phyloP scores from a whole-genome alignment of 1,140 invertebrate species.

The Scaptomyza hsui region DNA sequence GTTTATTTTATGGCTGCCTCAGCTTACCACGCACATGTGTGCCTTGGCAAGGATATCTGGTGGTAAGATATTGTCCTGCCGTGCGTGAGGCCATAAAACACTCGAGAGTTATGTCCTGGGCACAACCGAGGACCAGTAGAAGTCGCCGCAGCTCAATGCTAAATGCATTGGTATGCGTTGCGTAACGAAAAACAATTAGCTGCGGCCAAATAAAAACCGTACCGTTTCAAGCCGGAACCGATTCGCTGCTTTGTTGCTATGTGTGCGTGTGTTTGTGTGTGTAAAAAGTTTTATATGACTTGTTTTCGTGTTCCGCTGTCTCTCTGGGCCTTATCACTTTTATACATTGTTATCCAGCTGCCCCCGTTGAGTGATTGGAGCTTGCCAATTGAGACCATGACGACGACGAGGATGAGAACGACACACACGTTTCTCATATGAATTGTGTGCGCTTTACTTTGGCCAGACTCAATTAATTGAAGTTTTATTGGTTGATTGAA shows the following conservation, averaged over 20 bases:
- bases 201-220: slow-evolving; percentile 73
- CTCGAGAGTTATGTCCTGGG: slow-evolving; percentile 72
- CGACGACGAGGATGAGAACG: slow-evolving; percentile 31
- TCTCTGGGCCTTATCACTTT: slow-evolving; percentile 61
- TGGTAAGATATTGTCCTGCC: slow-evolving; percentile 75
- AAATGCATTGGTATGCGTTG: slow-evolving; percentile 80
- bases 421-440: slow-evolving; percentile 39
- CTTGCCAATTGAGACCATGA: slow-evolving; percentile 49
- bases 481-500: slow-evolving; percentile 66
- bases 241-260: slow-evolving; percentile 18
- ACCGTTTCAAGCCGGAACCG: slow-evolving; percentile 11
- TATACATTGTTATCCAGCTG: slow-evolving; percentile 58
- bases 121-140: background rate
- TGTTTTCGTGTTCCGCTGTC: slow-evolving; percentile 44
- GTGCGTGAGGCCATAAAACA: slow-evolving; percentile 78
- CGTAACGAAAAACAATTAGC: slow-evolving; percentile 81
- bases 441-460: slow-evolving; percentile 55
- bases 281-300: slow-evolving; percentile 67
- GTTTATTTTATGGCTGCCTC: slow-evolving; percentile 66
- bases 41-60: slow-evolving; percentile 39
- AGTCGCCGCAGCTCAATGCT: slow-evolving; percentile 26
- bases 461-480: slow-evolving; percentile 72
- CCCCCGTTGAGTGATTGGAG: slow-evolving; percentile 50
- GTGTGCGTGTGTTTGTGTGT: slow-evolving; percentile 6
- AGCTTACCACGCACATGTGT: slow-evolving; percentile 58